Percentiles rank a stretch among this genome's conserved stretches.
phyloP scores from a whole-genome alignment of 1,140 invertebrate species.

The Lepidurus couesii region DNA sequence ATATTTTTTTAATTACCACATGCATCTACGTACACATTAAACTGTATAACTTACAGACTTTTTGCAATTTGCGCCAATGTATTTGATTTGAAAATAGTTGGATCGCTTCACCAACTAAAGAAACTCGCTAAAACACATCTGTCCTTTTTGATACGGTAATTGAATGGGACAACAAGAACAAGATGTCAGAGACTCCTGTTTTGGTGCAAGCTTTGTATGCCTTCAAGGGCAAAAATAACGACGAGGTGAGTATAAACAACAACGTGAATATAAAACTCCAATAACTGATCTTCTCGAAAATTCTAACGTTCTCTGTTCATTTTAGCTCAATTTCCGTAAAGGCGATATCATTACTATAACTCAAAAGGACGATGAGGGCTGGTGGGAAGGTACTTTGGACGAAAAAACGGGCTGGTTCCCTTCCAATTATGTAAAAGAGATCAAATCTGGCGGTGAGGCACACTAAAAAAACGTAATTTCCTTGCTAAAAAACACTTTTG shows the following conservation, averaged over 20 bases:
- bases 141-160: background rate
- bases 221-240: conserved; percentile 93
- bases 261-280: conserved; percentile 4
- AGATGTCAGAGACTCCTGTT: conserved; percentile 34
- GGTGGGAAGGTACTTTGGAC: conserved; percentile 94
- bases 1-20: too few species aligned
- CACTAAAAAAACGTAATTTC: conserved; percentile 36
- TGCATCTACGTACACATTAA: too few species aligned
- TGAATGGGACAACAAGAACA: conserved; percentile 19
- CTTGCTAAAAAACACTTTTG: conserved; percentile 39
- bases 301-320: conserved; percentile 23
- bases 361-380: conserved; percentile 83
- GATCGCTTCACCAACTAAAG: too few species aligned
- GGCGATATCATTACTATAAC: conserved; percentile 95
- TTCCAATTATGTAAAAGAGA: conserved; percentile 91
- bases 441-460: conserved; percentile 51
- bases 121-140: background rate
- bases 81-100: too few species aligned
- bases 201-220: conserved; percentile 83
- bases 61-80: too few species aligned
- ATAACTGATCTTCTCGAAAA: background rate
- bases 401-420: conserved; percentile 98
- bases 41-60: too few species aligned
- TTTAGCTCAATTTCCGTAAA: conserved; percentile 87
- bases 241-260: conserved; percentile 64